Percentiles rank a stretch among this genome's conserved stretches.
Evolutionary conservation across 2,797 vertebrate species (phyloP).

Genomic region (Urophycis tenuis): DNA sequence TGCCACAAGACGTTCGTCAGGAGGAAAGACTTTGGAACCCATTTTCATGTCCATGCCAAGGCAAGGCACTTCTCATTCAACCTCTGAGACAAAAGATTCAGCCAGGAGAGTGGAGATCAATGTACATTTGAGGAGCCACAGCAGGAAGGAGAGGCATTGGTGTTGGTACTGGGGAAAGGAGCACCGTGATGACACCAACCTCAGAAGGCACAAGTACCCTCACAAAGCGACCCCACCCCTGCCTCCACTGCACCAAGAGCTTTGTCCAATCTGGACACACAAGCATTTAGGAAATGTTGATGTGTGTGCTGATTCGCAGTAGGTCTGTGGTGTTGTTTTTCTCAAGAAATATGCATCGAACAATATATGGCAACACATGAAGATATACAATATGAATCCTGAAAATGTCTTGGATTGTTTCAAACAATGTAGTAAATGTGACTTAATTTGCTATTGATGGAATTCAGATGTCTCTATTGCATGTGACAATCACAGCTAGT

Average conservation of each 20-base stretch:
- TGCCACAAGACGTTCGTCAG: constrained; percentile 67
- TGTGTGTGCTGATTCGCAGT: neutral
- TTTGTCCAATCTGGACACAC: constrained; percentile 69
- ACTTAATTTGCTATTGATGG: neutral
- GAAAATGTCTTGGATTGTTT: neutral
- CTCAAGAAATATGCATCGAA: neutral
- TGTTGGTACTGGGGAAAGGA: constrained; percentile 70
- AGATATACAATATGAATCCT: neutral
- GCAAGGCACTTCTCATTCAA: constrained; percentile 70
- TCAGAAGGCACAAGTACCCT: constrained; percentile 70
- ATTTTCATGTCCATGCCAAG: constrained; percentile 66
- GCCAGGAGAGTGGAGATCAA: constrained; percentile 64
- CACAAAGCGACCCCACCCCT: constrained; percentile 72
- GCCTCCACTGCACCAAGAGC: constrained; percentile 63
- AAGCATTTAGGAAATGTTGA: constrained; percentile 60
- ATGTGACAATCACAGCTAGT: no score
- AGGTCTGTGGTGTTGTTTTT: neutral
- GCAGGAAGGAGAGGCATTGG: constrained; percentile 69
- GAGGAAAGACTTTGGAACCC: constrained; percentile 63
- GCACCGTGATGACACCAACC: constrained; percentile 69
- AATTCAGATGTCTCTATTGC: neutral
- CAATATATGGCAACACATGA: neutral
- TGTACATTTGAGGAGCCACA: constrained; percentile 68
- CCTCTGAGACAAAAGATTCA: constrained; percentile 67
- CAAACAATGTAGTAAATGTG: neutral